Conservation (phyloP, 37 sponge, comb jelly and placozoan genomes). For the Diacarnus erythraeanus region DNA sequence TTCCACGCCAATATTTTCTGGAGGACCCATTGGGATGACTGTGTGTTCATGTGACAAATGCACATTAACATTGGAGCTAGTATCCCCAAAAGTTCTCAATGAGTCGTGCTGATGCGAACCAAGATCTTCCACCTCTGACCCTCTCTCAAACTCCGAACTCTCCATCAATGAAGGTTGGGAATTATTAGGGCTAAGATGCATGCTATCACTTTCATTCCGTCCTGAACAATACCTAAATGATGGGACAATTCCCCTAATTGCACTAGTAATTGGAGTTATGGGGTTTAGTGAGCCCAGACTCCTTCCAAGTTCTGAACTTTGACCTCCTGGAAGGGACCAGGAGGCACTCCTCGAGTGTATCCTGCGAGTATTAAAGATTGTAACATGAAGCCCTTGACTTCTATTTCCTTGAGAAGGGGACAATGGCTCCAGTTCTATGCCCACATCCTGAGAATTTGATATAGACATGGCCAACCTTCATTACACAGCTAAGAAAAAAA, state of each 20-base stretch:
- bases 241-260: constrained; percentile 62
- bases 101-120: neutral
- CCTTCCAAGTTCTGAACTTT: constrained; percentile 39
- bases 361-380: neutral
- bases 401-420: neutral
- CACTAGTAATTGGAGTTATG: constrained; percentile 30
- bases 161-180: constrained; percentile 7
- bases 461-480: constrained; percentile 34
- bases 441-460: constrained; percentile 11
- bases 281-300: constrained; percentile 36
- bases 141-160: constrained; percentile 4
- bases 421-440: constrained; percentile 33
- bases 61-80: constrained; percentile 7
- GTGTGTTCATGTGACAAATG: neutral
- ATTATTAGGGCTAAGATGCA: neutral
- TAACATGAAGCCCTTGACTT: neutral
- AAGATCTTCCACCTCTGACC: neutral
- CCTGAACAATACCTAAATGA: constrained; percentile 19
- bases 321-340: constrained; percentile 72
- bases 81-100: neutral
- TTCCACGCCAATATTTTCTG: constrained; percentile 44
- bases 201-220: neutral
- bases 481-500: constrained; percentile 41
- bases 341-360: constrained; percentile 67
- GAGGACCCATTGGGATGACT: neutral